Evolutionary conservation across 1,140 invertebrate genomes (phyloP), one percentile per base, ranked within the genome.

Genomic region (Anastrepha ludens): DNA sequence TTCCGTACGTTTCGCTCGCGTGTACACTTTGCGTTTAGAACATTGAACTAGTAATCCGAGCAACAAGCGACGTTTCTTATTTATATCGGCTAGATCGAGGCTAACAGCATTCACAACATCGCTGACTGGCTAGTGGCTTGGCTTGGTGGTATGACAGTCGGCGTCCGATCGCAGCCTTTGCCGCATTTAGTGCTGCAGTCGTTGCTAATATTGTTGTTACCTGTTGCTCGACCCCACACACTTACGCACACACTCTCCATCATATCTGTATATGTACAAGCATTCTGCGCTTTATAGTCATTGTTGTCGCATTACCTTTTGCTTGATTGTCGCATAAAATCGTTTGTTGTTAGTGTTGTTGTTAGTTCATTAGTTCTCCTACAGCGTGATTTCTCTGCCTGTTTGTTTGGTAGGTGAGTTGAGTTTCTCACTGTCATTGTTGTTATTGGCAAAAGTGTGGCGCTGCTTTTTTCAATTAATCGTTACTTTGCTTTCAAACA

Each of bases 1-100:
- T 81, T 81, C 74, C 64, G 17, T 29, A 29, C 59, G 44, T n/a
- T 64, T 67, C 13, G 8, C 44, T 81, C 74, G 65, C 64, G 97
- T 62, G 86, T 87, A 55, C 81, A 87, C 85, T 87, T 86, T 74
- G 20, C 86, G 89, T 86, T 89, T 88, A 89, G 89, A 89, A 89
- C 88, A 88, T 89, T 65, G 87, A 89, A 88, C 89, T 87, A 89
- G 87, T 89, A 88, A 89, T 88, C 88, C 87, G 89, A 89, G 89
- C 87, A 50, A 65, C 86, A 70, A 81, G 87, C 85, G 87, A 20
- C 60, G 64, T 89, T 89, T 88, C 88, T 89, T 89, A 89, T 89
- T 89, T 89, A 89, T 89, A 89, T 88, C 29, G 81, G 89, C 88
- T 85, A 87, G 78, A 86, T 67, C 89, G 89, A 88, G 89, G 89